Conservation (phyloP, 2,113 vertebrate genomes). For the Ascaphus truei region DNA sequence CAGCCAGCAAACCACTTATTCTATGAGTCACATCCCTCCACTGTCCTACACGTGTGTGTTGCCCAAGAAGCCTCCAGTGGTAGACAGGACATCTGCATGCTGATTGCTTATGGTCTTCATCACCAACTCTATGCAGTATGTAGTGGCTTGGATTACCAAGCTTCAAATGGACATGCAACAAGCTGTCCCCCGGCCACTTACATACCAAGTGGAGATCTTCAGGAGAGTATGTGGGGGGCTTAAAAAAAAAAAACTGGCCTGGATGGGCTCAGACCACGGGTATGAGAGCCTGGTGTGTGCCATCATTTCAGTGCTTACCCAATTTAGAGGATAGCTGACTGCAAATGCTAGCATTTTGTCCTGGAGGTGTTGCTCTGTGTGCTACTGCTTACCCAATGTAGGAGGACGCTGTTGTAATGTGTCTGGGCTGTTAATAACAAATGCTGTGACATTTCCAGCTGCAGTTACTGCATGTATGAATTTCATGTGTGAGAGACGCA, state of each 20-base stretch:
- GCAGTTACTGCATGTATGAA: not conserved
- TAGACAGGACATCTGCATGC: too few relatives aligned
- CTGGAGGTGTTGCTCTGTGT: not conserved
- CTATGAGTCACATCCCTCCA: too few relatives aligned
- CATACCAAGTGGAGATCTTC: too few relatives aligned
- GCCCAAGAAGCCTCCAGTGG: too few relatives aligned
- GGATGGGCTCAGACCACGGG: not conserved
- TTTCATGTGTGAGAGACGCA: slow-evolving; percentile 6
- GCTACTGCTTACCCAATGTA: slow-evolving; percentile 20
- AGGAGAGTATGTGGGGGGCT: too few relatives aligned
- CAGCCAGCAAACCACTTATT: too few relatives aligned
- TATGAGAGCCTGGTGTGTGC: not conserved
- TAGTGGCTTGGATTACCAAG: too few relatives aligned
- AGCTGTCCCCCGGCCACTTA: too few relatives aligned
- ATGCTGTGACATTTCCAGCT: slow-evolving; percentile 18
- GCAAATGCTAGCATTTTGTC: not conserved
- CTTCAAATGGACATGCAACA: too few relatives aligned
- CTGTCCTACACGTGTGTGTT: too few relatives aligned
- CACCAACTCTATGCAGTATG: too few relatives aligned
- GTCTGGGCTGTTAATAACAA: slow-evolving; percentile 5
- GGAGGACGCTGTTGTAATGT: slow-evolving; percentile 11
- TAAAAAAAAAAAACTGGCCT: not conserved
- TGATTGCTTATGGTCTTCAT: too few relatives aligned
- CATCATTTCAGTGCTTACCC: not conserved
- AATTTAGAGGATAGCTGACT: not conserved